These are phyloP conservation scores for Saturnia japonica DNA, from an alignment of 2,888 invertebrate genomes.

Conservation along the genomic window DNA sequence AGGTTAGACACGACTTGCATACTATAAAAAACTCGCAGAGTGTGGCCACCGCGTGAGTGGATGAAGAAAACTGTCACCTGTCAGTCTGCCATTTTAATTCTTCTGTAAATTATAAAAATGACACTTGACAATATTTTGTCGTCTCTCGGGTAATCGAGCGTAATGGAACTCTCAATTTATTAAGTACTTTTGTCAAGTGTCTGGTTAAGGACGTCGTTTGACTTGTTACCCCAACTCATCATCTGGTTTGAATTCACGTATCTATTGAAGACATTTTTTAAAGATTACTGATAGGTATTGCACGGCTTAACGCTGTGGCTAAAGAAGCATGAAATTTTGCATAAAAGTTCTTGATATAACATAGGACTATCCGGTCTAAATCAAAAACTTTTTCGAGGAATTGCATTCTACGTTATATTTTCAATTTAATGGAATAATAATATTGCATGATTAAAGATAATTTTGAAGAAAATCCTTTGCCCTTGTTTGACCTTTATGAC, in stretches of 20 bases:
- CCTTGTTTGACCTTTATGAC: too few species aligned
- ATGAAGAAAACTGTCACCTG: slow-evolving; percentile 67
- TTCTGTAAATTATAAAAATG: slow-evolving; percentile 73
- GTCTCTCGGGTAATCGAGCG: slow-evolving; percentile 72
- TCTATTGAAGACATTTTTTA: not conserved
- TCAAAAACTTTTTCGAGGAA: too few species aligned
- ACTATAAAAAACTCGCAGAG: slow-evolving; percentile 29
- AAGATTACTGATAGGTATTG: not conserved
- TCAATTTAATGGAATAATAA: too few species aligned
- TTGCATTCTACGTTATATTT: too few species aligned
- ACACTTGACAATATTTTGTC: slow-evolving; percentile 78
- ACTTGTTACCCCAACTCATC: slow-evolving; percentile 39
- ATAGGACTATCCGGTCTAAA: too few species aligned
- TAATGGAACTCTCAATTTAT: slow-evolving; percentile 68
- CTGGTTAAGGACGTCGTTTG: slow-evolving; percentile 36
- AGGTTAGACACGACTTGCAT: slow-evolving; percentile 31
- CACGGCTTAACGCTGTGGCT: not conserved
- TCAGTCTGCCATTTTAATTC: slow-evolving; percentile 74
- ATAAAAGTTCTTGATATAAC: not conserved
- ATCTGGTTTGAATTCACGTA: slow-evolving; percentile 33
- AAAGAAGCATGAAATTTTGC: not conserved
- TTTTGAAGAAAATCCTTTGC: too few species aligned
- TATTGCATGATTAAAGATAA: too few species aligned
- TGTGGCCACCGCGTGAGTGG: slow-evolving; percentile 32
- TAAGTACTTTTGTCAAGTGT: slow-evolving; percentile 51